phyloP scores from a whole-genome alignment of 2,797 vertebrate species.

The Pangasius krempfi region DNA sequence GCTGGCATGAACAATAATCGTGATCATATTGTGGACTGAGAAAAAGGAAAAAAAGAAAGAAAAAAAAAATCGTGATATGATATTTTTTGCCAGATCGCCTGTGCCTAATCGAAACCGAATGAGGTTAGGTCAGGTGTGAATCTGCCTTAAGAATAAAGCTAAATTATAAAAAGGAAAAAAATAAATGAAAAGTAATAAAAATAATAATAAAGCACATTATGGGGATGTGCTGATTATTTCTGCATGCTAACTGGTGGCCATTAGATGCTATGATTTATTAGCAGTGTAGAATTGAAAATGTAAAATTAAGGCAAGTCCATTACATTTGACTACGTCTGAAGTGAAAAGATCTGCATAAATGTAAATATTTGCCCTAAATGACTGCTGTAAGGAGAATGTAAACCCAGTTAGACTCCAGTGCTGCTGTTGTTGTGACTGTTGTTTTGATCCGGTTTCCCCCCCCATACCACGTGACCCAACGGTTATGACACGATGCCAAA shows the following conservation, averaged over 20 bases:
- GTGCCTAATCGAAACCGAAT: too few species aligned
- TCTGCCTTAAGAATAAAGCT: too few species aligned
- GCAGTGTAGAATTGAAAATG: neutral
- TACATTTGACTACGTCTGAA: neutral
- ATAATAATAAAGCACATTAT: neutral
- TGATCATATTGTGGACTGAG: too few species aligned
- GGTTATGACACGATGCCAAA: neutral
- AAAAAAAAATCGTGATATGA: too few species aligned
- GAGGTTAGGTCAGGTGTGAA: too few species aligned
- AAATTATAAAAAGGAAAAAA: too few species aligned
- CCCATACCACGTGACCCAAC: conserved; percentile 7
- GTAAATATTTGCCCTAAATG: neutral
- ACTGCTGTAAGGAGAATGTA: neutral
- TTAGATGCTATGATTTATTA: neutral
- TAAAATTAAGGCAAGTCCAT: neutral
- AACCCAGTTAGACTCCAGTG: neutral
- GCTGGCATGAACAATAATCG: too few species aligned
- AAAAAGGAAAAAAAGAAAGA: too few species aligned
- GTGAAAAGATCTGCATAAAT: neutral
- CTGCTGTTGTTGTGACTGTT: neutral
- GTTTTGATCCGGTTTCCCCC: neutral
- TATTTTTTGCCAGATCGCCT: too few species aligned
- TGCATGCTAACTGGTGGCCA: neutral
- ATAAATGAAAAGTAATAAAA: neutral
- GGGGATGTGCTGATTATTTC: neutral